phyloP scores from a whole-genome alignment of 2,113 vertebrate genomes.

The Tragelaphus buxtoni region DNA sequence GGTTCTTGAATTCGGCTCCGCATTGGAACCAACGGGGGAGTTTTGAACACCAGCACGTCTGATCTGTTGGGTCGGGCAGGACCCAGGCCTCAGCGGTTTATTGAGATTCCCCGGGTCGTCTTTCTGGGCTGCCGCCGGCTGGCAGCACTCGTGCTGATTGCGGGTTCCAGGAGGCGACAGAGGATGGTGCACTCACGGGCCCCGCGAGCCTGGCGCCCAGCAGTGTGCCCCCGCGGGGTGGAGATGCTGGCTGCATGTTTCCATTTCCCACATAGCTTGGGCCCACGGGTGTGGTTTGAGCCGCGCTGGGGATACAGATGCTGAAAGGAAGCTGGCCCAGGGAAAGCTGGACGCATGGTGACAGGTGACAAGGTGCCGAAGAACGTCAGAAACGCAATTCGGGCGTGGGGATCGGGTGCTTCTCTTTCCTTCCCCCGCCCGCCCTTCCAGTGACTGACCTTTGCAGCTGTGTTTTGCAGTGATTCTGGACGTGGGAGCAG shows the following conservation, averaged over 20 bases:
- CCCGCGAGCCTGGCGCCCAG: not conserved
- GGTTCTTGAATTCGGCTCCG: not conserved
- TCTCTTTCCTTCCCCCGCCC: not conserved
- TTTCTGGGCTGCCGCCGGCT: not conserved
- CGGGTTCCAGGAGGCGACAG: accelerated
- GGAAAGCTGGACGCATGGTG: not conserved
- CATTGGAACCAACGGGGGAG: not conserved
- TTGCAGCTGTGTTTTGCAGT: conserved; percentile 80
- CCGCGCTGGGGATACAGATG: accelerated
- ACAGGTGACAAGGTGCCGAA: not conserved
- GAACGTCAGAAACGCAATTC: accelerated
- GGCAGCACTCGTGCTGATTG: accelerated
- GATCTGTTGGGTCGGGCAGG: not conserved
- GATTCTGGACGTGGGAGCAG: conserved; percentile 98
- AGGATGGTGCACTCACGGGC: accelerated
- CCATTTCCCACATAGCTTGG: not conserved
- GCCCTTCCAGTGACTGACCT: conserved; percentile 52
- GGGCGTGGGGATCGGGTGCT: not conserved
- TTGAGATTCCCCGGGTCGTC: not conserved
- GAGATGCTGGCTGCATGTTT: not conserved
- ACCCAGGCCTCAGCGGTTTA: not conserved
- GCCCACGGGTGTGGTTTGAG: not conserved
- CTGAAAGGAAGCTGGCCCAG: not conserved
- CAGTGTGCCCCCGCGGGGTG: accelerated
- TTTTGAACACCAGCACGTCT: not conserved